phyloP scores from a whole-genome alignment of 2,113 vertebrate genomes.

The Microcebus lehilahytsara region DNA sequence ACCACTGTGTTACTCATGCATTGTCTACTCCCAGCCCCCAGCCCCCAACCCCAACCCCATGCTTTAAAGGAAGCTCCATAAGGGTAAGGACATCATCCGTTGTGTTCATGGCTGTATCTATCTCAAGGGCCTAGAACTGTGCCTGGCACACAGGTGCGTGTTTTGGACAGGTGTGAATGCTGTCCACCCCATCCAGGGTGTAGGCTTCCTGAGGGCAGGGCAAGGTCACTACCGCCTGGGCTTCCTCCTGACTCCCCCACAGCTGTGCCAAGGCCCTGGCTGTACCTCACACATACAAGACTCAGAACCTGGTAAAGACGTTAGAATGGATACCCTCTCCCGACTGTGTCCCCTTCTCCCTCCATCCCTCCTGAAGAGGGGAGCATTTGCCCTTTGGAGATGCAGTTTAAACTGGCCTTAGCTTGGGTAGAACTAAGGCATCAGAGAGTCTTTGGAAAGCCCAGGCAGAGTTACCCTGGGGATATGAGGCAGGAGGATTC shows the following conservation, averaged over 20 bases:
- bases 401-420: neutral
- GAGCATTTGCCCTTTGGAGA: neutral
- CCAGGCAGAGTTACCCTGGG: neutral
- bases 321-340: fast-evolving
- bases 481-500: neutral
- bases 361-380: neutral
- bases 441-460: neutral
- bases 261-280: fast-evolving
- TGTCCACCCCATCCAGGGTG: neutral
- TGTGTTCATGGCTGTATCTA: neutral
- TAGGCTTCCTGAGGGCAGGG: neutral
- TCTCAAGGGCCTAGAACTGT: neutral
- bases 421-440: neutral
- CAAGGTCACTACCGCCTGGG: neutral
- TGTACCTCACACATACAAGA: fast-evolving
- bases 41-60: neutral
- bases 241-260: neutral
- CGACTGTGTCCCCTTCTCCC: fast-evolving
- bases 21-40: fast-evolving
- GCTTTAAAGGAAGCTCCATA: neutral
- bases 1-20: fast-evolving
- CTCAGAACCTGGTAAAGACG: neutral
- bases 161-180: too few species aligned
- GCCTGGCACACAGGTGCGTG: fast-evolving
- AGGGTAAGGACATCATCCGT: fast-evolving